phyloP scores from a whole-genome alignment of 2,113 vertebrate species.

The Oryzias woworae region DNA sequence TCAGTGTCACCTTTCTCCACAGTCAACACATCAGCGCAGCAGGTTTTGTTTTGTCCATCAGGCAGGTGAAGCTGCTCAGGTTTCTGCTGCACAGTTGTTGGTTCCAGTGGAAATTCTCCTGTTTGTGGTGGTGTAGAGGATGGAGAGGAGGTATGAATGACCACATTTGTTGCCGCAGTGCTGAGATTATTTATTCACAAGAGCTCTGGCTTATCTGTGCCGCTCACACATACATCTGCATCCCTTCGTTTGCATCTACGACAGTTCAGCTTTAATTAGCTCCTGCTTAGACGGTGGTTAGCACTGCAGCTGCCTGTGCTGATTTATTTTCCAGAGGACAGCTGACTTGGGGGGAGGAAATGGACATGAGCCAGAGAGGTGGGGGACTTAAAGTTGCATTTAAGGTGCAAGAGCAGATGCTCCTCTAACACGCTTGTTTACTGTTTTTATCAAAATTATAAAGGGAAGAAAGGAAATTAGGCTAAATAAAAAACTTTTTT shows the following conservation, averaged over 20 bases:
- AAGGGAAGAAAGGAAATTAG: no score
- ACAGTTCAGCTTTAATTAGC: slow-evolving; percentile 30
- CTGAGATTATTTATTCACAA: slow-evolving; percentile 26
- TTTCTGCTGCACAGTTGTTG: background rate
- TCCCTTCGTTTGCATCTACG: background rate
- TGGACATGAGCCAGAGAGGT: slow-evolving; percentile 22
- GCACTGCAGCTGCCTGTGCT: slow-evolving; percentile 2
- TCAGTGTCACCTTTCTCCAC: slow-evolving; percentile 27
- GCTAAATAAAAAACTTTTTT: no score
- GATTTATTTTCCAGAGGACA: slow-evolving; percentile 13
- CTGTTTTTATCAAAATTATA: no score
- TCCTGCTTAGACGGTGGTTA: slow-evolving; percentile 2
- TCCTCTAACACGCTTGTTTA: background rate
- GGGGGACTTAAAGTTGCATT: slow-evolving; percentile 6
- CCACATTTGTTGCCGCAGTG: slow-evolving; percentile 7
- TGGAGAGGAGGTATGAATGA: slow-evolving; percentile 6
- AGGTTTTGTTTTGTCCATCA: background rate
- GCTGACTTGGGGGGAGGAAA: slow-evolving; percentile 37
- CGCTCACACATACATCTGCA: slow-evolving; percentile 2
- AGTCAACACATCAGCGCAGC: slow-evolving; percentile 25
- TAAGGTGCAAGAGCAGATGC: background rate
- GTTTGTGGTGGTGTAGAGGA: background rate
- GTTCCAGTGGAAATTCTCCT: background rate
- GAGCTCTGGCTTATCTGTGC: slow-evolving; percentile 17
- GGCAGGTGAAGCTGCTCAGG: slow-evolving; percentile 17